Percentiles rank a stretch among this genome's conserved stretches.
Evolutionary conservation across 2,888 invertebrate species (phyloP).

Genomic region (Megaustenia siamemsis): DNA sequence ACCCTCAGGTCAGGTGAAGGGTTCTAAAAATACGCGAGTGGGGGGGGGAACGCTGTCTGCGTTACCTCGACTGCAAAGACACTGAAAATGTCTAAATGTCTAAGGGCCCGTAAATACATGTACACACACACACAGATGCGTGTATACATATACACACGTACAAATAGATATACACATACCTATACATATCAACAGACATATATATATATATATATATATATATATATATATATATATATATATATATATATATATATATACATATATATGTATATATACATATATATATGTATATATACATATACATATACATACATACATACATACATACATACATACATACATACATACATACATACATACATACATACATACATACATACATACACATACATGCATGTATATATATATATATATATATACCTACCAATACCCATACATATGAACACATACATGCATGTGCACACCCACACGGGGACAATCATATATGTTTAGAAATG

Average conservation of each 20-base stretch:
- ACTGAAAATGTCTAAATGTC: no score
- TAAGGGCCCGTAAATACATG: no score
- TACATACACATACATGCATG: not conserved
- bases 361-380: not conserved
- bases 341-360: not conserved
- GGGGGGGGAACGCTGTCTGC: no score
- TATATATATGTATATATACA: not conserved
- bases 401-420: not conserved
- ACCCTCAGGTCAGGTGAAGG: no score
- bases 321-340: not conserved
- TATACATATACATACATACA: not conserved
- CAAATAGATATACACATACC: not conserved
- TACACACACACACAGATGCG: no score
- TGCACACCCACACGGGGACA: no score
- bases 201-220: not conserved
- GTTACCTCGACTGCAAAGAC: no score
- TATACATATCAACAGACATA: not conserved
- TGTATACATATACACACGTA: not conserved
- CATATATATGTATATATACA: not conserved
- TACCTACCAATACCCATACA: no score
- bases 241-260: not conserved
- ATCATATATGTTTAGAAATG: no score
- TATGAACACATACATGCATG: no score
- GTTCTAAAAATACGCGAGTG: no score
- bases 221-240: not conserved